phyloP scores from a whole-genome alignment of 2,888 invertebrate species.

The Erebia epiphron region DNA sequence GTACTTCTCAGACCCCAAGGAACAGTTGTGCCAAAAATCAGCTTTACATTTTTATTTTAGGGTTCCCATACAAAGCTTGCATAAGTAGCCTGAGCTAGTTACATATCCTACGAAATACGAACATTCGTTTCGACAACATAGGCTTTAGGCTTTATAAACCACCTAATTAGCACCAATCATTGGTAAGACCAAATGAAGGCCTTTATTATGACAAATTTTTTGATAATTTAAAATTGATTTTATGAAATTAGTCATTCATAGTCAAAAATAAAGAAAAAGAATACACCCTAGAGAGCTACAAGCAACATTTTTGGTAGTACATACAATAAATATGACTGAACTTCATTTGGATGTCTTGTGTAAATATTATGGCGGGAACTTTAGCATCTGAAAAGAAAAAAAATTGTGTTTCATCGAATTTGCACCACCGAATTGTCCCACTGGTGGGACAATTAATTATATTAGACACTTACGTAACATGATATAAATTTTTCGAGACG shows the following conservation, averaged over 20 bases:
- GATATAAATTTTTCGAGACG: no score
- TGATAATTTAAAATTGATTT: conserved; percentile 52
- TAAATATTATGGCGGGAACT: conserved; percentile 49
- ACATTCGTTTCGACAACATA: not conserved
- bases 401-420: not conserved
- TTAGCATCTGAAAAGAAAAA: conserved; percentile 52
- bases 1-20: no score
- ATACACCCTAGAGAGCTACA: conserved; percentile 68
- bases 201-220: conserved; percentile 26
- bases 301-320: conserved; percentile 58
- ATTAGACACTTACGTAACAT: no score
- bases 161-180: conserved; percentile 41
- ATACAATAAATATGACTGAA: conserved; percentile 53
- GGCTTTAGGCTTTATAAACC: not conserved
- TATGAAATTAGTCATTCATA: conserved; percentile 38
- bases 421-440: no score
- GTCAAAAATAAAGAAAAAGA: conserved; percentile 52
- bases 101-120: not conserved
- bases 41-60: no score
- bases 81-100: no score
- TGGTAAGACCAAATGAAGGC: conserved; percentile 19
- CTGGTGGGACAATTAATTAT: no score
- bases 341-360: conserved; percentile 50
- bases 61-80: no score
- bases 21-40: no score